Evolutionary conservation across 2,888 invertebrate species (phyloP).

Genomic region (Euplagia quadripunctaria): DNA sequence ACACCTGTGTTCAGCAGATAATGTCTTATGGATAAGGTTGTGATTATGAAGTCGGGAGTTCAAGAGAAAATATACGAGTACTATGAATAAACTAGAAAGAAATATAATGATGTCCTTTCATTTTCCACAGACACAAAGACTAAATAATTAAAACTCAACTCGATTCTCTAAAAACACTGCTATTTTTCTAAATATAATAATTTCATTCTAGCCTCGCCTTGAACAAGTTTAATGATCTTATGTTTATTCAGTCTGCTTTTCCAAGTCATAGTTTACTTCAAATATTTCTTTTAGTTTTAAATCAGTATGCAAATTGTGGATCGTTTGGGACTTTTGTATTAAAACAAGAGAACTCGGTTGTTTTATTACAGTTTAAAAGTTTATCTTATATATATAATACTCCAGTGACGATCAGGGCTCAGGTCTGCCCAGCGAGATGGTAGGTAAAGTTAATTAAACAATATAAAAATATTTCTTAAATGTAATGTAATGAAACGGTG

Average conservation of each 20-base stretch:
- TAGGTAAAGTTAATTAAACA: neutral
- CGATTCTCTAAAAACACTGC: no score
- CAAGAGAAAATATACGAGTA: no score
- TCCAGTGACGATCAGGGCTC: neutral
- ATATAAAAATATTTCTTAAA: neutral
- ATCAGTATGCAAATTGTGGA: constrained; percentile 7
- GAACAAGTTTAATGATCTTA: neutral
- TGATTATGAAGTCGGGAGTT: no score
- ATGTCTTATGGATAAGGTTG: no score
- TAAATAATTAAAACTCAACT: no score
- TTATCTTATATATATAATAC: constrained; percentile 4
- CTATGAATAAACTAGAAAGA: no score
- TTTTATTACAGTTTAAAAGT: constrained; percentile 11
- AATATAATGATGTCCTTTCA: no score
- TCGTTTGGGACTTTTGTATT: constrained; percentile 10
- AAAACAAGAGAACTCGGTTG: constrained; percentile 5
- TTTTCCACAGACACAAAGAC: no score
- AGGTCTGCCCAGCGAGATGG: neutral
- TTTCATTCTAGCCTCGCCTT: neutral
- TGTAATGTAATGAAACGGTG: neutral
- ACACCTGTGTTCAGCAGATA: no score
- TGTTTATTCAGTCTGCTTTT: constrained; percentile 3
- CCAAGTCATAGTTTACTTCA: neutral
- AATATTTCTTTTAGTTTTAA: constrained; percentile 8
- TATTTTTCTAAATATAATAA: neutral